Base-by-base conservation (phyloP, 2,113 vertebrate genomes). In the Oreochromis tanganicae region DNA sequence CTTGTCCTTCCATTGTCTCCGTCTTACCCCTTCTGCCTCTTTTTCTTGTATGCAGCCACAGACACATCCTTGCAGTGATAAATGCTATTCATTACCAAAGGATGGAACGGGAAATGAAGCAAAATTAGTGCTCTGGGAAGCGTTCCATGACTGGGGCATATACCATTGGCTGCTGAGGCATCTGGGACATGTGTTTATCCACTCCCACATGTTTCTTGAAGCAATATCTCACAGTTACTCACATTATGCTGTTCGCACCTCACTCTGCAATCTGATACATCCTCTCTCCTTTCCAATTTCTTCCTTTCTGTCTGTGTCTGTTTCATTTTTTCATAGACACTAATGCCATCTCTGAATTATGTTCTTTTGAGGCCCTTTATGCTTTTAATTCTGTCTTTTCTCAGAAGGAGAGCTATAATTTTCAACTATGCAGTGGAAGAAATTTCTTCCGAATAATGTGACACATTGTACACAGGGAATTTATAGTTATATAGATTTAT, bases 51-150 rank as follows among this genome's bases (percentile, higher is more conserved):
- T 84, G 50, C 27, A 81, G 86, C 81, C 78, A 32, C 27, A 81
- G 85, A 88, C 81, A 61, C 56, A 81, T 88, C 48, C 73, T 88
- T 83, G 59, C 66, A 55, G 41, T 90, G 88, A 93, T 92, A 82
- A 91, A 94, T 94, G 86, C 88, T 83, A 46, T 91, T 93, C 87
- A 93, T 94, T 90, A 93, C 87, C 14, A 52, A 88, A 87, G 63
- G 52, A 88, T 90, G 84, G 83, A 89, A 83, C 3, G 19, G 85
- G 87, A 91, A 93, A 93, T 93, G 82, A 87, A 91, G 91, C 68
- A 54, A 86, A 93, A 95, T 91, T 88, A 85, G 90, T 78, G 56
- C 85, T 91, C 84, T 88, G 57, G 78, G 82, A 86, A 80, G 43
- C 68, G 78, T 81, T 89, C 84, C 14, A 83, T 87, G 88, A 91